phyloP scores from a whole-genome alignment of 2,113 vertebrate genomes.

The Noctilio leporinus region DNA sequence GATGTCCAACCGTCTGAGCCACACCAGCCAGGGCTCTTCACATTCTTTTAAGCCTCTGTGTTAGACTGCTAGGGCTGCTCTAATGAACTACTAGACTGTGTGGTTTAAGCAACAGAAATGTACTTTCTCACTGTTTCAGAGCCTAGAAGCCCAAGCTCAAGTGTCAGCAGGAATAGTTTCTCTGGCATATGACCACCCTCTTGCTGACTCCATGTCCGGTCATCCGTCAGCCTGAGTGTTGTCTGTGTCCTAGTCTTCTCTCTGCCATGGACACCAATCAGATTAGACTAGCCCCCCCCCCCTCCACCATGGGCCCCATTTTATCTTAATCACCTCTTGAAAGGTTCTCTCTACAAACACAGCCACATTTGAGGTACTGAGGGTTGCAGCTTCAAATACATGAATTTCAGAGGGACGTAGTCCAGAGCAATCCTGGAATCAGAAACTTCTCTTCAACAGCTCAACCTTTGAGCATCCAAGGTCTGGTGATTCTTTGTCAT shows the following conservation, averaged over 20 bases:
- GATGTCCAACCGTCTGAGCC: too few relatives aligned
- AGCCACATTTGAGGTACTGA: not conserved
- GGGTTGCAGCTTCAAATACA: not conserved
- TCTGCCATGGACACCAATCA: not conserved
- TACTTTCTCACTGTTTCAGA: not conserved
- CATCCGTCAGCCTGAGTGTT: not conserved
- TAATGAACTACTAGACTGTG: not conserved
- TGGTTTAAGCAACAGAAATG: not conserved
- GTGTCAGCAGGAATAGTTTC: not conserved
- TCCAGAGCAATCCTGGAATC: not conserved
- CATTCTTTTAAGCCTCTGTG: too few relatives aligned
- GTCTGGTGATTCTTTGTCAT: not conserved
- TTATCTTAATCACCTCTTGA: not conserved
- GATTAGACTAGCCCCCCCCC: not conserved
- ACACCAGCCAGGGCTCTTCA: too few relatives aligned
- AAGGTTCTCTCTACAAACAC: not conserved
- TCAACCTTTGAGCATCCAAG: too few relatives aligned
- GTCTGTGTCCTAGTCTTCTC: not conserved
- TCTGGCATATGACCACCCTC: not conserved
- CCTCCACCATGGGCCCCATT: not conserved
- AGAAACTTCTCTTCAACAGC: not conserved
- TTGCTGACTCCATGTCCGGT: rapidly evolving
- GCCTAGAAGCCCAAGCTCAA: not conserved
- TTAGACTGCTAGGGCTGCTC: not conserved
- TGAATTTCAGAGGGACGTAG: not conserved